Percentiles rank a stretch among this genome's conserved stretches.
Evolutionary conservation across 2,113 vertebrate genomes (phyloP).

Genomic region (Podilymbus podiceps): DNA sequence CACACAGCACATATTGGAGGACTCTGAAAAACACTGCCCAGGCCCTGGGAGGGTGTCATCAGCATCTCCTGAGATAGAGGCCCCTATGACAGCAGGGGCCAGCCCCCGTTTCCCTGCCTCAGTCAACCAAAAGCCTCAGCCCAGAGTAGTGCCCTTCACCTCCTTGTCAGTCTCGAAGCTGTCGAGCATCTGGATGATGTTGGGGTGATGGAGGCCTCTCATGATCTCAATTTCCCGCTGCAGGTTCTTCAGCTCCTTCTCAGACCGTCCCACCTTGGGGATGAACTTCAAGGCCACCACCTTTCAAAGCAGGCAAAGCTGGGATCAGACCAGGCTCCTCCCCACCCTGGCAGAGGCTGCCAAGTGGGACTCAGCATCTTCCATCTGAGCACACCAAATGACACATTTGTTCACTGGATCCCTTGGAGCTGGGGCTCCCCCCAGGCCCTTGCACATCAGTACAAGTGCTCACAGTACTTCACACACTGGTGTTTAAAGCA

Average conservation of each 20-base stretch:
- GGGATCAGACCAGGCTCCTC: not conserved
- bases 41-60: not conserved
- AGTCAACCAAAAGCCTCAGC: not conserved
- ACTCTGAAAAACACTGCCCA: not conserved
- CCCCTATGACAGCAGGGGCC: not conserved
- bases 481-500: not conserved
- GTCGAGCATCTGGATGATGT: slow-evolving; percentile 92
- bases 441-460: not conserved
- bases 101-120: not conserved
- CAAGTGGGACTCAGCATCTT: not conserved
- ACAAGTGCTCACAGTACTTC: not conserved
- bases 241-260: slow-evolving; percentile 89
- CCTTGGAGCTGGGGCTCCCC: not conserved
- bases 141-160: slow-evolving; percentile 60
- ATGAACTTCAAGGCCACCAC: slow-evolving; percentile 97
- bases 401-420: not conserved
- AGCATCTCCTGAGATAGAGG: not conserved
- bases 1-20: not conserved
- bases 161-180: slow-evolving; percentile 93
- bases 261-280: slow-evolving; percentile 87
- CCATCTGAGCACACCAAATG: accelerated
- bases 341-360: not conserved
- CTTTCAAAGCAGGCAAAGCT: slow-evolving; percentile 62
- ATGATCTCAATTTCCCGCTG: slow-evolving; percentile 93
- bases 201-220: slow-evolving; percentile 88